Evolutionary conservation across 2,113 vertebrate genomes (phyloP).

Genomic region (Thunnus maccoyii): DNA sequence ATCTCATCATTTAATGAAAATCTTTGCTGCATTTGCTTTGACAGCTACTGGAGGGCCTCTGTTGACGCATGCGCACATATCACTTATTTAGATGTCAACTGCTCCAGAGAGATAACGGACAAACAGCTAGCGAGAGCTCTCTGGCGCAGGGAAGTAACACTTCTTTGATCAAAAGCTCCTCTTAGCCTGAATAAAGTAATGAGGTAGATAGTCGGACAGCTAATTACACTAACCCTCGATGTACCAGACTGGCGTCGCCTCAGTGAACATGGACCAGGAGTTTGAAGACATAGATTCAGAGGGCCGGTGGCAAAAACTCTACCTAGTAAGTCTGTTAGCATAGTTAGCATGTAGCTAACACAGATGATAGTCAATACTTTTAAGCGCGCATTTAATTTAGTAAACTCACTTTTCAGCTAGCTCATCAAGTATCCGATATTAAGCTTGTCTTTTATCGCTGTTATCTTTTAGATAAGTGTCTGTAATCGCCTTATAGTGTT

Average conservation of each 20-base stretch:
- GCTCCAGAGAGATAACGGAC: constrained; percentile 50
- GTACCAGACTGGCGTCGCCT: constrained; percentile 44
- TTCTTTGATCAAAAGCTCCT: constrained; percentile 20
- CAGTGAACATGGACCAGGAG: constrained; percentile 86
- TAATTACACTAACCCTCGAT: constrained; percentile 15
- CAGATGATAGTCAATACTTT: constrained; percentile 31
- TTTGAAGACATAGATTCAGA: constrained; percentile 90
- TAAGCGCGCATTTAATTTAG: constrained; percentile 49
- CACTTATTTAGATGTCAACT: constrained; percentile 45
- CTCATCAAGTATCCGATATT: neutral
- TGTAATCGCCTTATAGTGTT: accelerated
- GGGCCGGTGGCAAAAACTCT: constrained; percentile 93
- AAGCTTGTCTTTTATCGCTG: neutral
- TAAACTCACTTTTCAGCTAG: constrained; percentile 6
- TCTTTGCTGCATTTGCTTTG: constrained; percentile 54
- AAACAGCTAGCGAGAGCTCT: constrained; percentile 35
- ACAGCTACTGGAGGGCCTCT: constrained; percentile 28
- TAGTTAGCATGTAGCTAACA: constrained; percentile 64
- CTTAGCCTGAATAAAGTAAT: constrained; percentile 68
- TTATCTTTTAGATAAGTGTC: neutral
- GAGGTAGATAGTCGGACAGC: constrained; percentile 66
- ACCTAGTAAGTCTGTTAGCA: constrained; percentile 89
- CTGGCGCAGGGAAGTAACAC: constrained; percentile 21
- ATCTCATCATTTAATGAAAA: constrained; percentile 29
- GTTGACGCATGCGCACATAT: constrained; percentile 61